Evolutionary conservation across 37 sponge, comb jelly and placozoan species (phyloP), one percentile per base, ranked within the genome.

Genomic region (Sycon ciliatum): DNA sequence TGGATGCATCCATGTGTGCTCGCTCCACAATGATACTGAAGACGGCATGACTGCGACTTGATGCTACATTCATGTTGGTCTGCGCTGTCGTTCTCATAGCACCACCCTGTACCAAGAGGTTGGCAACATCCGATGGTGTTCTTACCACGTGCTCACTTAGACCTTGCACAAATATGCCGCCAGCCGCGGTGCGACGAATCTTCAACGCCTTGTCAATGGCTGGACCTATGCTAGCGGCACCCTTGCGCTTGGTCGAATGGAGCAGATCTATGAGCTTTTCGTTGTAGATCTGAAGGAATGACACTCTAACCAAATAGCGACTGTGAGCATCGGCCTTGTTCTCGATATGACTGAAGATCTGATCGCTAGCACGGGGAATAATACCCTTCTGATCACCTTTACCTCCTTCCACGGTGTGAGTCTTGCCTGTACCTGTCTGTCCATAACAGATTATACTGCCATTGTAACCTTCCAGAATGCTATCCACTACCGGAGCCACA

Each of bases 391-490:
- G 83, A 16, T 42, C 81, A 0, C 28, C 39, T 2, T 57, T 72
- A 13, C 57, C 68, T 34, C 91, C 91, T 67, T 87, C 93, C 52
- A 92, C 87, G 22, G 88, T 92, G 71, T 76, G 40, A 0, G 85
- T 92, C 88, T 92, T 92, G 38, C 93, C 93, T 18, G 74, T 76
- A 65, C 93, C 85, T 36, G 93, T 92, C 72, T 92, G 93, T 55
- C 93, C 93, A 77, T 88, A 88, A 11, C 88, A 88, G 32, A 92
- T 92, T 46, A 92, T 76, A 56, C 93, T 92, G 26, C 93, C 93
- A 56, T 92, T 92, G 67, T 89, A 89, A 26, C 89, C 89, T n/a
- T 81, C 62, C 35, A 89, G 74, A 13, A 89, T 85, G 32, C 82
- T 81, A 52, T 69, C 67, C 23, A 83, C 82, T 30, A 89, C 81